Conservation (phyloP, 2,113 vertebrate genomes). For the Nanger granti region DNA sequence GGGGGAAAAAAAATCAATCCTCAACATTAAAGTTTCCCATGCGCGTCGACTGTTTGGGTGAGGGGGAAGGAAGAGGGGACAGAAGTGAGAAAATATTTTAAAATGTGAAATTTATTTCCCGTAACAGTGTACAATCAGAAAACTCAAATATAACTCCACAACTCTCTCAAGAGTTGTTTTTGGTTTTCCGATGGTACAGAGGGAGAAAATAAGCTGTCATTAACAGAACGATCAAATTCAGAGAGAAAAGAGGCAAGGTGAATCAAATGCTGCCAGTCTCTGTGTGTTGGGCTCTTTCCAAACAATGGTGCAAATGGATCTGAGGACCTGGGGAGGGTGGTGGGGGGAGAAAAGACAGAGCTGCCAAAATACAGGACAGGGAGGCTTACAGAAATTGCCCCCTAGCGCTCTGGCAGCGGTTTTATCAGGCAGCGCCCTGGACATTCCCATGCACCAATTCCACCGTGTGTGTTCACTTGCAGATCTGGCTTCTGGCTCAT, state of each 20-base stretch:
- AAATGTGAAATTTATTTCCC: conserved; percentile 44
- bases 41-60: background rate
- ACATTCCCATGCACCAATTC: conserved; percentile 66
- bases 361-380: conserved; percentile 71
- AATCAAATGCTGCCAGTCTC: conserved; percentile 63
- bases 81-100: conserved; percentile 23
- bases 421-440: conserved; percentile 56
- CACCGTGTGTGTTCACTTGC: conserved; percentile 56
- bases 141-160: conserved; percentile 26
- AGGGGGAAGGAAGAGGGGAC: background rate
- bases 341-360: conserved; percentile 49
- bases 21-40: background rate
- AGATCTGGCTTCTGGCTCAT: conserved; percentile 71
- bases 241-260: conserved; percentile 67
- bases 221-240: conserved; percentile 66
- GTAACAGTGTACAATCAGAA: background rate
- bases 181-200: conserved; percentile 58
- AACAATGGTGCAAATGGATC: conserved; percentile 57
- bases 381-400: conserved; percentile 65
- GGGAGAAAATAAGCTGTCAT: conserved; percentile 68
- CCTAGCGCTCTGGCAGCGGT: conserved; percentile 51
- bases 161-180: conserved; percentile 64
- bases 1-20: conserved; percentile 7
- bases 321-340: conserved; percentile 9
- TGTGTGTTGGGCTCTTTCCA: conserved; percentile 72